Percentiles rank a stretch among this genome's conserved stretches.
Conservation (phyloP, 1,140 invertebrate genomes). For the Phenacoccus solenopsis region DNA sequence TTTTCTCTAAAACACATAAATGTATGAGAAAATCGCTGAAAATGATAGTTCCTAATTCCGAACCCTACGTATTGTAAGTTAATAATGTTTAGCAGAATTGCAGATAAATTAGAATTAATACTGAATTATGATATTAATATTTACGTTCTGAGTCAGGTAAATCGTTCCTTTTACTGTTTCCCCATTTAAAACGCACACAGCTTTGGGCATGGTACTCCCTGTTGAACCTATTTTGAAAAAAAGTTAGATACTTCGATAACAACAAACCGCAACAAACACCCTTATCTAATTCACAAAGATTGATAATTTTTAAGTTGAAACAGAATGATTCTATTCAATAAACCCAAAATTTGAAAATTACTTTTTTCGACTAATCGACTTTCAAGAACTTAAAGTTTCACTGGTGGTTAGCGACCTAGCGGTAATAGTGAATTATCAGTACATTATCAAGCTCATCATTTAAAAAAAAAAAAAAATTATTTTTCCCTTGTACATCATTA, state of each 20-base stretch:
- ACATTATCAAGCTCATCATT: not conserved
- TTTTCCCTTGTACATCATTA: not conserved
- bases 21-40: no score
- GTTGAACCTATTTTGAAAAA: not conserved
- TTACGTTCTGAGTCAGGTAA: slow-evolving; percentile 62
- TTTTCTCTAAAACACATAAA: no score
- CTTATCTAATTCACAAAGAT: no score
- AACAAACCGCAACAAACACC: not conserved
- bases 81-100: no score
- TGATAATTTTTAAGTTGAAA: no score
- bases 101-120: no score
- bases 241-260: not conserved
- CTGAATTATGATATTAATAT: slow-evolving; percentile 25
- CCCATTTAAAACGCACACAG: slow-evolving; percentile 72
- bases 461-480: no score
- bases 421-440: not conserved
- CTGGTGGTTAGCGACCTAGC: not conserved
- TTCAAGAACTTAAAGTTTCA: not conserved
- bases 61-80: no score
- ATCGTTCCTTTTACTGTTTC: slow-evolving; percentile 64
- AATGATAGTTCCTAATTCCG: no score
- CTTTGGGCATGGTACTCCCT: slow-evolving; percentile 39
- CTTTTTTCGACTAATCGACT: not conserved
- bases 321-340: no score
- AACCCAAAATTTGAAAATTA: no score